Percentiles rank a stretch among this genome's conserved stretches.
Conservation (phyloP, 2,888 invertebrate species). For the Sclerodermus sp. region DNA sequence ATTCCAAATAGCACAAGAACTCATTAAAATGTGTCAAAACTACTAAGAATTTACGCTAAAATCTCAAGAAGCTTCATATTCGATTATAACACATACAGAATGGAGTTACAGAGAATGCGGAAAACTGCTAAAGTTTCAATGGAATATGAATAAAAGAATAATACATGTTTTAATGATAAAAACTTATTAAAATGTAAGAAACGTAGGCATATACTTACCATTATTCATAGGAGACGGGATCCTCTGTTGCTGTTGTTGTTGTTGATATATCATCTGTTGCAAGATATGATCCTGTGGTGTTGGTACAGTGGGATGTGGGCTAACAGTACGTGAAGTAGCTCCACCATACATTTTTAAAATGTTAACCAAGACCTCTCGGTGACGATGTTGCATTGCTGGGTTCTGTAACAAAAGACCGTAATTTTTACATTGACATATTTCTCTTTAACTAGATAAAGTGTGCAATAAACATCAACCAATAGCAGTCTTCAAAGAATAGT, state of each 20-base stretch:
- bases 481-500: not conserved
- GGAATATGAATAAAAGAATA: not conserved
- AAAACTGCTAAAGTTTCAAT: no score
- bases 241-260: slow-evolving; percentile 42
- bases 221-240: slow-evolving; percentile 58
- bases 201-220: slow-evolving; percentile 32
- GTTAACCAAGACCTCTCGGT: slow-evolving; percentile 71
- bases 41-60: no score
- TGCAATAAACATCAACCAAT: not conserved
- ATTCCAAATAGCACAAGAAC: slow-evolving; percentile 57
- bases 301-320: slow-evolving; percentile 56
- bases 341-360: slow-evolving; percentile 64
- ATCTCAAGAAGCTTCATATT: no score
- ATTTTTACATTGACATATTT: not conserved
- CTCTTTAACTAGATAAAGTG: not conserved
- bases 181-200: not conserved
- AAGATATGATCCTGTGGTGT: slow-evolving; percentile 55
- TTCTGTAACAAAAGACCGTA: slow-evolving; percentile 55
- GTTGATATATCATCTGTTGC: slow-evolving; percentile 56
- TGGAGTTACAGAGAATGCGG: not conserved
- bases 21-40: not conserved
- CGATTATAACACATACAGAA: no score
- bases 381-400: slow-evolving; percentile 73
- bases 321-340: slow-evolving; percentile 50
- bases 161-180: slow-evolving; percentile 2